Evolutionary conservation across 1,140 invertebrate species (phyloP).

Genomic region (Calephelis virginiensis): DNA sequence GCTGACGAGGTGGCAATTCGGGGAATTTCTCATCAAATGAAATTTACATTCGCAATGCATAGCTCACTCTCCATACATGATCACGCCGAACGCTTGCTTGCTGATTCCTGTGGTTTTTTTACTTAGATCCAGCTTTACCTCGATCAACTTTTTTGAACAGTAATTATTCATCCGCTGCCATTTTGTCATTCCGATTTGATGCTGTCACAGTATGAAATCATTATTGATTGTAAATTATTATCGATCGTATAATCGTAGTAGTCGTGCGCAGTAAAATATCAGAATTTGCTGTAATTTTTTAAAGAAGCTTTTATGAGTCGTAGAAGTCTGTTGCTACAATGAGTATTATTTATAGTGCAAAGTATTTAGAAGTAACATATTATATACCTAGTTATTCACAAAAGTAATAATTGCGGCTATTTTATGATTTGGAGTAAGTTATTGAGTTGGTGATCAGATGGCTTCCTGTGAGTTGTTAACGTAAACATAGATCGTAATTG

Average conservation of each 20-base stretch:
- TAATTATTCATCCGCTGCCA: conserved; percentile 15
- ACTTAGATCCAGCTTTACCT: conserved; percentile 49
- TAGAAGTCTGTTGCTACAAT: conserved; percentile 9
- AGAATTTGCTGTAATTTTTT: conserved; percentile 1
- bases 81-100: conserved; percentile 66
- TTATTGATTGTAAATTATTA: conserved; percentile 4
- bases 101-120: conserved; percentile 54
- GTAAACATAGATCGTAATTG: conserved; percentile 1
- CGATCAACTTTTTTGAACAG: conserved; percentile 25
- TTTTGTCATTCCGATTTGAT: conserved; percentile 27
- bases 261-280: conserved; percentile 13
- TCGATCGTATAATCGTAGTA: conserved; percentile 4
- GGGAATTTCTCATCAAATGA: conserved; percentile 34
- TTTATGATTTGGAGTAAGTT: conserved; percentile 1
- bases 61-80: conserved; percentile 46
- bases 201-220: conserved; percentile 14
- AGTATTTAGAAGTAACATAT: conserved; percentile 8
- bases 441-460: neutral
- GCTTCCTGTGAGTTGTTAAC: conserved; percentile 8
- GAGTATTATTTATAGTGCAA: conserved; percentile 4
- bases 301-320: conserved; percentile 1
- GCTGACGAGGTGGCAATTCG: conserved; percentile 31
- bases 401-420: conserved; percentile 2
- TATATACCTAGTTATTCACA: neutral
- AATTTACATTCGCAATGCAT: conserved; percentile 67